A percentile compares a stretch with the other conserved stretches of the same genome.
phyloP scores from a whole-genome alignment of 2,888 invertebrate species.

The Tenthredo distinguenda region DNA sequence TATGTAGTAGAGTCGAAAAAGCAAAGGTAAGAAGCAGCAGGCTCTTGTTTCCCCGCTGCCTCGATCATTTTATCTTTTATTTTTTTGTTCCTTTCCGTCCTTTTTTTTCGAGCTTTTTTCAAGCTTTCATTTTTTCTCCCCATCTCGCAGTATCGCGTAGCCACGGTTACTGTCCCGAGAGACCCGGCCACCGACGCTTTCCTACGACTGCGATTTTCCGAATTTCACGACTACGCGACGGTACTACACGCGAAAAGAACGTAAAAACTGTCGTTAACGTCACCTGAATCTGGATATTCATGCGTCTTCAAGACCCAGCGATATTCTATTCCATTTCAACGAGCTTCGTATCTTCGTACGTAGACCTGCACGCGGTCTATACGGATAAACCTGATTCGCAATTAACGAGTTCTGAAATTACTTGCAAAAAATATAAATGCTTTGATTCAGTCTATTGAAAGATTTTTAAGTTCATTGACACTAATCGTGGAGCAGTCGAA shows the following conservation, averaged over 20 bases:
- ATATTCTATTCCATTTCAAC: not conserved
- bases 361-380: not conserved
- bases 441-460: not conserved
- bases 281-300: constrained; percentile 21
- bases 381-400: not conserved
- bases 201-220: not conserved
- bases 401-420: not conserved
- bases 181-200: constrained; percentile 21
- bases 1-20: constrained; percentile 35
- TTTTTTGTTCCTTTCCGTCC: constrained; percentile 51
- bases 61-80: constrained; percentile 66
- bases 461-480: not conserved
- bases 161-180: constrained; percentile 14
- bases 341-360: not conserved
- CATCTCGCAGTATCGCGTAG: constrained; percentile 38
- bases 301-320: not conserved
- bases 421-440: not conserved
- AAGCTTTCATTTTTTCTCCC: constrained; percentile 23
- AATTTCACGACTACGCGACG: constrained; percentile 16
- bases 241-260: constrained; percentile 22
- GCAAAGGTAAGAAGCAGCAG: constrained; percentile 57
- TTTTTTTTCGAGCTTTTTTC: constrained; percentile 27
- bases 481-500: constrained; percentile 7
- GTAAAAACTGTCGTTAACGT: constrained; percentile 35
- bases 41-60: constrained; percentile 65